phyloP scores from a whole-genome alignment of 2,797 vertebrate species.

The Thunnus albacares region DNA sequence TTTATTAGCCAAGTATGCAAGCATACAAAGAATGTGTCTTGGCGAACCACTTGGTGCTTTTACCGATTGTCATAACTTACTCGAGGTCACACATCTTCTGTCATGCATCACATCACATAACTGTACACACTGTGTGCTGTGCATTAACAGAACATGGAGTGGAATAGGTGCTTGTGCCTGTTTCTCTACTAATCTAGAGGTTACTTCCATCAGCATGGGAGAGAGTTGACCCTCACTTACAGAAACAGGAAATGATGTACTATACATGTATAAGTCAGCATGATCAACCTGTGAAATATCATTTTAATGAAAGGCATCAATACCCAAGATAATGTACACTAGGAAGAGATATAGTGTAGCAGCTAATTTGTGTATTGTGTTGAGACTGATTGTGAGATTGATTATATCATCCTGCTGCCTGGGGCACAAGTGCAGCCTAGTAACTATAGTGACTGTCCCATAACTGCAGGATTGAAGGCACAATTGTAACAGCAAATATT shows the following conservation, averaged over 20 bases:
- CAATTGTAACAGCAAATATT: conserved; percentile 11
- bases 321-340: neutral
- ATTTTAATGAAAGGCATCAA: neutral
- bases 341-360: neutral
- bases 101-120: conserved; percentile 2
- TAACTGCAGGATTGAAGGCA: conserved; percentile 1
- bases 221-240: neutral
- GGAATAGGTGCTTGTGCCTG: neutral
- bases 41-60: neutral
- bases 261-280: neutral
- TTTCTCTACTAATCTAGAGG: conserved; percentile 1
- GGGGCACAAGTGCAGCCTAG: neutral
- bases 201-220: no score
- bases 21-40: neutral
- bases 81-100: conserved; percentile 4
- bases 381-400: neutral
- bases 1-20: no score
- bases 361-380: conserved; percentile 12
- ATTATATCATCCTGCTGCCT: conserved; percentile 16
- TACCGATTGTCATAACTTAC: neutral
- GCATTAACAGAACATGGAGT: conserved; percentile 4
- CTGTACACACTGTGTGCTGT: neutral
- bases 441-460: conserved; percentile 8
- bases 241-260: neutral
- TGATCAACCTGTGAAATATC: neutral